These are phyloP conservation scores for Drosophila kurseongensis DNA, from an alignment of 1,140 invertebrate species.

Conservation along the genomic window DNA sequence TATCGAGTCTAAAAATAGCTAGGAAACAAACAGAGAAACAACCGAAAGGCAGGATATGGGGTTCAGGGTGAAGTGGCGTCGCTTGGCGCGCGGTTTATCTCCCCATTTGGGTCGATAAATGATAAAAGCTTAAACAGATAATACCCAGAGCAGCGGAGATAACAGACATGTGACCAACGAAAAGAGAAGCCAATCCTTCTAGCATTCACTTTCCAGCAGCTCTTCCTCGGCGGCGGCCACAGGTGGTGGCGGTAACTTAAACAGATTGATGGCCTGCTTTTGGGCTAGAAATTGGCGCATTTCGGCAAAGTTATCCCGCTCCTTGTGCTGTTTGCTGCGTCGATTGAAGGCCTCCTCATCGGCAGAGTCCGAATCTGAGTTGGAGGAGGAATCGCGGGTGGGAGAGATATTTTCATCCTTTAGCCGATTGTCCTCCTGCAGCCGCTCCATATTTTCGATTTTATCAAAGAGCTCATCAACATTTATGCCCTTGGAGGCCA, in stretches of 20 bases:
- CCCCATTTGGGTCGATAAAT: constrained; percentile 13
- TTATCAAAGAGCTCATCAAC: constrained; percentile 74
- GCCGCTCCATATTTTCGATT: constrained; percentile 33
- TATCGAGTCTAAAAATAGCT: not conserved
- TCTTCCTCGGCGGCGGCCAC: constrained; percentile 57
- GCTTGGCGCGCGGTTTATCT: constrained; percentile 51
- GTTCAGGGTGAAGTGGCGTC: not conserved
- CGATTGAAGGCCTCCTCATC: constrained; percentile 52
- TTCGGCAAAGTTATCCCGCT: constrained; percentile 82
- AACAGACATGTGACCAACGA: constrained; percentile 17
- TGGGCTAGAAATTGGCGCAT: constrained; percentile 82
- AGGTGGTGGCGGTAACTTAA: constrained; percentile 36
- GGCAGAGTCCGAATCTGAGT: constrained; percentile 63
- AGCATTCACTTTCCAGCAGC: constrained; percentile 80
- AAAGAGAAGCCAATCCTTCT: constrained; percentile 11
- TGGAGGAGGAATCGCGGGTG: constrained; percentile 24
- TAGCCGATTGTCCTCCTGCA: constrained; percentile 61
- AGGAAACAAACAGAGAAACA: constrained; percentile 27
- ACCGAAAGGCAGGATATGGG: constrained; percentile 26
- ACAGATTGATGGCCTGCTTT: constrained; percentile 78
- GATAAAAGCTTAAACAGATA: constrained; percentile 40
- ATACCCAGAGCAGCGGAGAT: constrained; percentile 19
- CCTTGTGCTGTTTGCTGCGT: constrained; percentile 70
- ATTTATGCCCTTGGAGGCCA: constrained; percentile 79
- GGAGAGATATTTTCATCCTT: constrained; percentile 15